A percentile compares a stretch with the other conserved stretches of the same genome.
phyloP scores from a whole-genome alignment of 2,888 invertebrate species.

The Falcaria lacertinaria region DNA sequence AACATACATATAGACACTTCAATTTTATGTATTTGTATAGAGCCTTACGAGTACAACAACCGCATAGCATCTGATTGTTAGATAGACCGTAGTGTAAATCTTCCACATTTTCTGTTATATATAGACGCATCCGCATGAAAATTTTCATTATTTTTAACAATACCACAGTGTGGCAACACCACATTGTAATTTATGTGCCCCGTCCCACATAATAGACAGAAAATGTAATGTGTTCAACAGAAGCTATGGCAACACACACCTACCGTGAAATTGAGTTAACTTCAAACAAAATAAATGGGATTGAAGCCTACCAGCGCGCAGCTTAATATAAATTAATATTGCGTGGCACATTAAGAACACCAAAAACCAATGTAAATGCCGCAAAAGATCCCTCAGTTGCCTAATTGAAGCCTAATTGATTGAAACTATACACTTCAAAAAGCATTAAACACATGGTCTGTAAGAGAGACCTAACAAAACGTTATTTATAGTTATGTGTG shows the following conservation, averaged over 20 bases:
- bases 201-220: slow-evolving; percentile 4
- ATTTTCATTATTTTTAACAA: background rate
- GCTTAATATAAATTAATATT: slow-evolving; percentile 38
- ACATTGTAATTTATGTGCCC: slow-evolving; percentile 5
- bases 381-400: background rate
- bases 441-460: too few relatives aligned
- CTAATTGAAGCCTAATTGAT: background rate
- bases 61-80: too few relatives aligned
- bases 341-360: slow-evolving; percentile 25
- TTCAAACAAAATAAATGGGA: slow-evolving; percentile 51
- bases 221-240: slow-evolving; percentile 10
- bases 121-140: too few relatives aligned
- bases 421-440: background rate
- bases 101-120: too few relatives aligned
- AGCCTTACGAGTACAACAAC: too few relatives aligned
- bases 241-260: slow-evolving; percentile 12
- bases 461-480: too few relatives aligned
- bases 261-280: slow-evolving; percentile 60
- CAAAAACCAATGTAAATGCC: slow-evolving; percentile 8
- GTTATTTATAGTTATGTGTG: too few relatives aligned
- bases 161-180: background rate
- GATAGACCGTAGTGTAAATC: too few relatives aligned
- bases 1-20: too few relatives aligned
- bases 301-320: slow-evolving; percentile 30
- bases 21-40: too few relatives aligned